These are phyloP conservation scores for Scomber japonicus DNA, from an alignment of 2,113 vertebrate species.

Conservation along the genomic window DNA sequence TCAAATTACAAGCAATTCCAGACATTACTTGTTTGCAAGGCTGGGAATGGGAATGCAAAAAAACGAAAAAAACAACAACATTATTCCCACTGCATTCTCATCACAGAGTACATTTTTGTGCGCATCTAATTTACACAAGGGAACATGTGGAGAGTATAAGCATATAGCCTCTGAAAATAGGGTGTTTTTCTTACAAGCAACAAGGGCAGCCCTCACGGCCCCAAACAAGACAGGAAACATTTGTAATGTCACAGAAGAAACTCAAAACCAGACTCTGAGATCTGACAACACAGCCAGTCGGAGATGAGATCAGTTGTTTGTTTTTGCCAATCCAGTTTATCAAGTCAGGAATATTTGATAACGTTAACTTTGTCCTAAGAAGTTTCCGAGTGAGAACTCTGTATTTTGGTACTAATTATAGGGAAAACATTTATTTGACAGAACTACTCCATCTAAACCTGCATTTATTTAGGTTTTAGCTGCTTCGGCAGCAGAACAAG, in stretches of 20 bases:
- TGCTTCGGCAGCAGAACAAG: not conserved
- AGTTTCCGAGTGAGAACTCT: conserved; percentile 9
- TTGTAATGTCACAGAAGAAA: conserved; percentile 45
- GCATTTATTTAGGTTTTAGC: no score
- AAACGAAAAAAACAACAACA: not conserved
- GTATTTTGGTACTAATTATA: conserved; percentile 12
- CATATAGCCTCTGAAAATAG: conserved; percentile 29
- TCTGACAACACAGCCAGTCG: conserved; percentile 49
- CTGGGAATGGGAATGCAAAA: conserved; percentile 56
- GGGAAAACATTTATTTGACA: not conserved
- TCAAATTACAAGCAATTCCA: conserved; percentile 35
- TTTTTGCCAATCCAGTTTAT: not conserved
- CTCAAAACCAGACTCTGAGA: conserved; percentile 61
- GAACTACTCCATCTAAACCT: not conserved
- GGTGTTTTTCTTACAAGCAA: conserved; percentile 41
- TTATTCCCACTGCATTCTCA: conserved; percentile 27
- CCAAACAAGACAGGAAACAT: conserved; percentile 54
- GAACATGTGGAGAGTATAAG: conserved; percentile 16
- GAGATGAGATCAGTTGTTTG: not conserved
- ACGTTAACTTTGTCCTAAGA: conserved; percentile 11
- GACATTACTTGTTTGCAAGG: conserved; percentile 38
- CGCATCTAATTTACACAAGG: conserved; percentile 35
- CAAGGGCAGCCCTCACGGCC: conserved; percentile 19
- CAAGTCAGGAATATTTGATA: not conserved
- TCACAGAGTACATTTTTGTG: conserved; percentile 39